phyloP scores from a whole-genome alignment of 1,140 invertebrate species.

The Drosophila tsacasi region DNA sequence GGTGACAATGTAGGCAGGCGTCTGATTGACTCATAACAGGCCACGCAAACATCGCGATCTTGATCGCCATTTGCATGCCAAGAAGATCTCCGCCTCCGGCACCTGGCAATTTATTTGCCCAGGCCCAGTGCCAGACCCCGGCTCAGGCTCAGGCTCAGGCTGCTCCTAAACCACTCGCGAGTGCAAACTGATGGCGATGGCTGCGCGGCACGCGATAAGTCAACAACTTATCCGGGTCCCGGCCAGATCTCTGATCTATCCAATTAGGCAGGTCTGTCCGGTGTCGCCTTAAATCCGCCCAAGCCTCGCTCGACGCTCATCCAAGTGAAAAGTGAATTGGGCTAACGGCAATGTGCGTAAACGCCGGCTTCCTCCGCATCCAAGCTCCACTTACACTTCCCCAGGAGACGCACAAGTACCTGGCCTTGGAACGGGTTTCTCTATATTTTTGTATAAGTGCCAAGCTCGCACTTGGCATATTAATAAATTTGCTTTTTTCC shows the following conservation, averaged over 20 bases:
- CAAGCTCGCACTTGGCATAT: conserved; percentile 33
- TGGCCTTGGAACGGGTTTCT: conserved; percentile 59
- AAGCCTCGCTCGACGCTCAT: background rate
- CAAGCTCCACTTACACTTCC: conserved; percentile 1
- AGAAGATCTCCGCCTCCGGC: conserved; percentile 33
- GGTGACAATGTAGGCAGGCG: conserved; percentile 76
- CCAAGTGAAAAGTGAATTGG: conserved; percentile 47
- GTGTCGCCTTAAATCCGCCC: conserved; percentile 49
- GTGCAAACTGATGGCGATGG: conserved; percentile 73
- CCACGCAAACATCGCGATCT: conserved; percentile 78
- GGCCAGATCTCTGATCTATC: conserved; percentile 35
- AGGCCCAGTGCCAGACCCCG: conserved; percentile 29
- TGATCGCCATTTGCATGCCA: conserved; percentile 68
- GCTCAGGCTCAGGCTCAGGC: background rate
- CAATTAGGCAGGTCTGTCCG: conserved; percentile 56
- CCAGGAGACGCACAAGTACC: conserved; percentile 37
- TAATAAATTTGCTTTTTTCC: conserved; percentile 61
- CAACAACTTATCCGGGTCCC: conserved; percentile 36
- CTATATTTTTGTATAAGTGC: conserved; percentile 1
- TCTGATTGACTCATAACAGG: conserved; percentile 82
- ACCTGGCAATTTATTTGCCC: conserved; percentile 72
- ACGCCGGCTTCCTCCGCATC: background rate
- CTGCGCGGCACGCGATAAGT: conserved; percentile 70
- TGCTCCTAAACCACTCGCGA: conserved; percentile 40
- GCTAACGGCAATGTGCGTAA: conserved; percentile 75